Evolutionary conservation across 1,140 invertebrate genomes (phyloP).

Genomic region (Mercenaria mercenaria): DNA sequence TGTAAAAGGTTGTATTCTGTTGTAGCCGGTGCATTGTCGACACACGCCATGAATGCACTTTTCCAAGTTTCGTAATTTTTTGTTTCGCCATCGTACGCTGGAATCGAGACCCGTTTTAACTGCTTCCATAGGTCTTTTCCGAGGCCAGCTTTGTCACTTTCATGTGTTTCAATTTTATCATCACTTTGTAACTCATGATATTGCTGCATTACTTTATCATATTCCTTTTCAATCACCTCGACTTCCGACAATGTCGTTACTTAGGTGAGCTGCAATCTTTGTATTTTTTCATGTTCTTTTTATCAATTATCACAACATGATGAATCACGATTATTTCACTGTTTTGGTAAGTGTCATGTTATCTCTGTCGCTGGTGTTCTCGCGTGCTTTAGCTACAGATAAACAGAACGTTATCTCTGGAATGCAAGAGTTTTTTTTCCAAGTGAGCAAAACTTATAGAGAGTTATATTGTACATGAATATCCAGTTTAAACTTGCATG

Average conservation of each 20-base stretch:
- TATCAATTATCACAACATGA: no score
- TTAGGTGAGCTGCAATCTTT: no score
- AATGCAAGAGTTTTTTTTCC: no score
- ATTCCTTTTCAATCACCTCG: neutral
- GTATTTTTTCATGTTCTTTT: no score
- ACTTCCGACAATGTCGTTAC: neutral
- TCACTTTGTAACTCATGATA: neutral
- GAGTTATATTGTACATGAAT: no score
- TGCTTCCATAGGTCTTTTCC: neutral
- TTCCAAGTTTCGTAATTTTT: constrained; percentile 11
- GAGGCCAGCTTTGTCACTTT: neutral
- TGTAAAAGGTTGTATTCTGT: constrained; percentile 25
- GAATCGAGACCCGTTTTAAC: neutral
- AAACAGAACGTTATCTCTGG: no score
- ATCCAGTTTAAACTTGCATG: no score
- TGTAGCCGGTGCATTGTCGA: constrained; percentile 15
- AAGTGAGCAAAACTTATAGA: no score
- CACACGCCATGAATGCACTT: neutral
- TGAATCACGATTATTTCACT: no score
- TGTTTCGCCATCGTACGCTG: constrained; percentile 7
- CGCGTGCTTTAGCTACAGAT: no score
- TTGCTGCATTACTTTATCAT: neutral
- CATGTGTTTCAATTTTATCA: neutral
- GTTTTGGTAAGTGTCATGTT: no score
- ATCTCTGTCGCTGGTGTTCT: no score